Evolutionary conservation across 2,113 vertebrate species (phyloP).

Genomic region (Takifugu flavidus): DNA sequence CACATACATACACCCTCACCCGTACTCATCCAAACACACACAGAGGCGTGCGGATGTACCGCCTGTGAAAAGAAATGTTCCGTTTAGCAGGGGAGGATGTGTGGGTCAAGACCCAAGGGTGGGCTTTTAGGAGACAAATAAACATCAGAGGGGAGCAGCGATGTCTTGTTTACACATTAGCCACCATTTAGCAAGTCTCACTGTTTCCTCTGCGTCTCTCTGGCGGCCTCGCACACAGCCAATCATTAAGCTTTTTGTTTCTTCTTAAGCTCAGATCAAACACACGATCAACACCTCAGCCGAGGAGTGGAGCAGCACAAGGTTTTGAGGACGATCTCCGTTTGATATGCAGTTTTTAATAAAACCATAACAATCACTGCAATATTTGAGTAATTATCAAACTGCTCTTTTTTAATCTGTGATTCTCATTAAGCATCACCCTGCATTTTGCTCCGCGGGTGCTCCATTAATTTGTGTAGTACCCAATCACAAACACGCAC

Average conservation of each 20-base stretch:
- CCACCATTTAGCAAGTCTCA: slow-evolving; percentile 73
- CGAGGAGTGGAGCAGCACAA: too few relatives aligned
- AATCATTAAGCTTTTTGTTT: slow-evolving; percentile 42
- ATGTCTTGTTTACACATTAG: slow-evolving; percentile 96
- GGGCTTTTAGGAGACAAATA: slow-evolving; percentile 85
- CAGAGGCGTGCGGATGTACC: slow-evolving; percentile 48
- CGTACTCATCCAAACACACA: slow-evolving; percentile 20
- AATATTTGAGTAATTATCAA: slow-evolving; percentile 39
- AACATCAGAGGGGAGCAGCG: slow-evolving; percentile 84
- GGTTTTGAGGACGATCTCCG: too few relatives aligned
- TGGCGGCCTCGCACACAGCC: slow-evolving; percentile 47
- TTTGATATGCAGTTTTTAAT: too few relatives aligned
- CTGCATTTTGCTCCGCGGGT: slow-evolving; percentile 6
- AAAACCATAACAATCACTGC: too few relatives aligned
- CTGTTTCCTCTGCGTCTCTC: slow-evolving; percentile 51
- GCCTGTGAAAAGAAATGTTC: slow-evolving; percentile 87
- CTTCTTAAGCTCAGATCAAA: slow-evolving; percentile 16
- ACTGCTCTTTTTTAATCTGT: slow-evolving; percentile 15
- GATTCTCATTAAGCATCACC: slow-evolving; percentile 25
- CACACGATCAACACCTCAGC: slow-evolving; percentile 7
- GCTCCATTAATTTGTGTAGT: slow-evolving; percentile 35
- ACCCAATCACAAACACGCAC: slow-evolving; percentile 26
- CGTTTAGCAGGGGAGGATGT: slow-evolving; percentile 86
- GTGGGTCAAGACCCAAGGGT: slow-evolving; percentile 67
- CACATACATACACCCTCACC: slow-evolving; percentile 4